Conservation (phyloP, 2,888 invertebrate species). For the Thecocarcelia acutangulata region DNA sequence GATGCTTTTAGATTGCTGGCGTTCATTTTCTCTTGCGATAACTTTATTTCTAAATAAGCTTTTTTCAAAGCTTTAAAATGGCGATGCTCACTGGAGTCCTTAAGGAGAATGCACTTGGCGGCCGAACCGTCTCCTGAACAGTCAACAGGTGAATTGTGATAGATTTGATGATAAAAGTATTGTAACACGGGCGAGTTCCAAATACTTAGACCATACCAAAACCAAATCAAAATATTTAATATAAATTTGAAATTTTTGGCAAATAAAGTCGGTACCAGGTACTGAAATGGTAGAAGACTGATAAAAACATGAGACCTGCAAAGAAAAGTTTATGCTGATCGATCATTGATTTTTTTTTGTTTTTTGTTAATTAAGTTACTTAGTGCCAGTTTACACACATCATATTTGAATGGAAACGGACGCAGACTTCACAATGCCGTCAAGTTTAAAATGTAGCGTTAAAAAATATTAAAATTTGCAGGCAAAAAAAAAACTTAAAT, state of each 20-base stretch:
- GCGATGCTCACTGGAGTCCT: conserved; percentile 79
- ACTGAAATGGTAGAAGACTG: conserved; percentile 80
- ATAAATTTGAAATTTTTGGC: conserved; percentile 80
- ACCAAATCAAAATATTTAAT: conserved; percentile 79
- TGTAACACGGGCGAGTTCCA: conserved; percentile 81
- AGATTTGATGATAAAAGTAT: conserved; percentile 81
- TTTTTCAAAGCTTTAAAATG: conserved; percentile 80
- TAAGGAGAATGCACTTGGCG: conserved; percentile 80
- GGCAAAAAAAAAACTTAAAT: too few species aligned
- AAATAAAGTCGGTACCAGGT: conserved; percentile 80
- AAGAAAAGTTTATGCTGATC: conserved; percentile 7
- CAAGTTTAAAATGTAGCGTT: too few species aligned
- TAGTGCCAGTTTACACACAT: neutral
- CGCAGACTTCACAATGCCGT: too few species aligned
- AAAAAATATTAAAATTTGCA: too few species aligned
- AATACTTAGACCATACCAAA: conserved; percentile 81
- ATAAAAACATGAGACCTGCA: conserved; percentile 79
- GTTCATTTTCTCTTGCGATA: conserved; percentile 77
- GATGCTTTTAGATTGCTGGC: conserved; percentile 72
- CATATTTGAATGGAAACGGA: too few species aligned
- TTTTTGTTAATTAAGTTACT: neutral
- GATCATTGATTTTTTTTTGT: too few species aligned
- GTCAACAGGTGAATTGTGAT: conserved; percentile 79
- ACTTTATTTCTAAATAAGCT: conserved; percentile 80
- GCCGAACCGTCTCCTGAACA: conserved; percentile 81